Base-by-base conservation (phyloP, 2,888 invertebrate species). In the Xiphydria camelus region DNA sequence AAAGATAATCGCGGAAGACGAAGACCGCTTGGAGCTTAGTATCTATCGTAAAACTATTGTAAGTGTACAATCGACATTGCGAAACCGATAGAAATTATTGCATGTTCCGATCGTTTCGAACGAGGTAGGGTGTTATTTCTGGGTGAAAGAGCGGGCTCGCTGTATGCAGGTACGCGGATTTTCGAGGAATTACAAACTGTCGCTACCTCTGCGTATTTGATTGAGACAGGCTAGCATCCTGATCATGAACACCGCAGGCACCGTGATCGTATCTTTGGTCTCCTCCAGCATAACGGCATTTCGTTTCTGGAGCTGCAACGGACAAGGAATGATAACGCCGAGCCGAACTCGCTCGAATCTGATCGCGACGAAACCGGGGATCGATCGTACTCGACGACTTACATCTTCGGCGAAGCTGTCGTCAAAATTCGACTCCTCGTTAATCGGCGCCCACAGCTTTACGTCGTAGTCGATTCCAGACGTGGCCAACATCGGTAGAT, bases 381-480 rank as follows among this genome's bases (percentile, higher is more conserved):
- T n/a, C n/a, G n/a, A n/a, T n/a, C n/a, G n/a, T n/a, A n/a, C n/a
- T n/a, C n/a, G n/a, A n/a, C n/a, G n/a, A 68, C 78, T 77, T 75
- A 86, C 85, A 74, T 85, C 85, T 47, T 83, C 80, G 0, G 89
- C 87, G 59, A 79, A 78, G 36, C 76, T 78, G 20, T 73, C 76
- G 68, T 89, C 83, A 67, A 88, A 90, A 35, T 65, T 77, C 0
- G 82, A 73, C 43, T 83, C 81, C 15, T 83, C 78, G 34, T 79
- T 77, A n/a, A 82, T 73, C 0, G 91, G 91, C 1, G 87, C 82
- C 89, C 91, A 92, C 1, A 92, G 73, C 75, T 92, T 92, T 18
- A 92, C 82, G 69, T 91, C 89, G 69, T 91, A 89, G 69, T 92
- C 91, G 50, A 92, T 91, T n/a, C 92, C 92, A 51, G 91, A 90